Percentiles rank a stretch among this genome's conserved stretches.
Evolutionary conservation across 2,113 vertebrate genomes (phyloP).

Genomic region (Garra rufa): DNA sequence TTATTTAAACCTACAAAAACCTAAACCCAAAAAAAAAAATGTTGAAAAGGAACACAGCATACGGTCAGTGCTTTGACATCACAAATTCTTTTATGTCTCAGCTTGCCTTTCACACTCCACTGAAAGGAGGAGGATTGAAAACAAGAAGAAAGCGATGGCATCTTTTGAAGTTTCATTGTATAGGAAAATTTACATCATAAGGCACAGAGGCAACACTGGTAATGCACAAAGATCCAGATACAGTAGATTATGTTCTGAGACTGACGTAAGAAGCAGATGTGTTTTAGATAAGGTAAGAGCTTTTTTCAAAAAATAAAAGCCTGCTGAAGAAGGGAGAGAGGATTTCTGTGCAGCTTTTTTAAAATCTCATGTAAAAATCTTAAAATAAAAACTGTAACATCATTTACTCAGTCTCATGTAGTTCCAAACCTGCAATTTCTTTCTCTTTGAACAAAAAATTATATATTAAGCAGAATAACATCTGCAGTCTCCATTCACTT

Average conservation of each 20-base stretch:
- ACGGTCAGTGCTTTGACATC: slow-evolving; percentile 6
- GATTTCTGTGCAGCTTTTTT: neutral
- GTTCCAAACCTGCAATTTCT: neutral
- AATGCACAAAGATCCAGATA: slow-evolving; percentile 20
- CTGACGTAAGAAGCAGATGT: neutral
- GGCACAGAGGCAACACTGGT: slow-evolving; percentile 13
- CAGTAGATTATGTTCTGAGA: neutral
- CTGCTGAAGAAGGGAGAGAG: neutral
- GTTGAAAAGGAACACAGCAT: neutral
- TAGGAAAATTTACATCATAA: slow-evolving; percentile 32
- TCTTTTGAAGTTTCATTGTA: slow-evolving; percentile 40
- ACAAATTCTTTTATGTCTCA: slow-evolving; percentile 17
- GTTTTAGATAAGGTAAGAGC: neutral
- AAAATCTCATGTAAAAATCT: slow-evolving; percentile 9
- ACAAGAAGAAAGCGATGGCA: slow-evolving; percentile 10
- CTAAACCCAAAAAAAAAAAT: neutral
- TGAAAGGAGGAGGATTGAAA: neutral
- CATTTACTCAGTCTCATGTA: neutral
- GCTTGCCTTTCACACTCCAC: neutral
- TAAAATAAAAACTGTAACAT: neutral
- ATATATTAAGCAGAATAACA: neutral
- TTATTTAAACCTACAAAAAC: neutral
- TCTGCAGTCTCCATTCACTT: neutral
- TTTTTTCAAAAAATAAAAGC: neutral
- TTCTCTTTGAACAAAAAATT: neutral